Conservation (phyloP, 2,113 vertebrate species). For the Aptenodytes forsteri region DNA sequence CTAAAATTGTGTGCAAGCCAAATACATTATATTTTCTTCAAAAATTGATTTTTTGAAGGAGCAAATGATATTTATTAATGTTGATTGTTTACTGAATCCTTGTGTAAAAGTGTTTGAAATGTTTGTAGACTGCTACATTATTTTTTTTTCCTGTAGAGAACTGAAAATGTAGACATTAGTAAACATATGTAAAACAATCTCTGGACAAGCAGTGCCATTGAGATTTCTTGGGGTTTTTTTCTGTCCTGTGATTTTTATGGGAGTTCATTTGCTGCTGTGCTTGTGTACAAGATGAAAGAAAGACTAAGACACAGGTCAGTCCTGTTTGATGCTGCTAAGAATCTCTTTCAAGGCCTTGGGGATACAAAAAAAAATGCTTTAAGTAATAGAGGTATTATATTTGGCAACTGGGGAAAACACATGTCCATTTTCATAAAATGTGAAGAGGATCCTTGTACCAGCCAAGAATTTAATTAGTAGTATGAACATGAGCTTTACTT, state of each 20-base stretch:
- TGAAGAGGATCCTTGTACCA: conserved; percentile 50
- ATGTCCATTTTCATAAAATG: conserved; percentile 47
- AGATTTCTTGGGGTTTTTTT: neutral
- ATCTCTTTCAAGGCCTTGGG: conserved; percentile 56
- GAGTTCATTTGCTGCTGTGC: conserved; percentile 55
- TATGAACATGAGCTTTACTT: conserved; percentile 59
- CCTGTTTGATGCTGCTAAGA: conserved; percentile 73
- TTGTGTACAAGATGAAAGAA: conserved; percentile 44
- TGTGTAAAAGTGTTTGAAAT: conserved; percentile 70
- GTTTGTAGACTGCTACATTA: conserved; percentile 58
- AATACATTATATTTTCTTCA: conserved; percentile 61
- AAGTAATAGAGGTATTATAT: conserved; percentile 29
- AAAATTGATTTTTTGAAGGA: conserved; percentile 64
- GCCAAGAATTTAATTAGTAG: conserved; percentile 22
- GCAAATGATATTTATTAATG: conserved; percentile 75
- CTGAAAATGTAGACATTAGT: conserved; percentile 22
- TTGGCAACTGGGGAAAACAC: conserved; percentile 32
- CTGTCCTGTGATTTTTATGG: conserved; percentile 41
- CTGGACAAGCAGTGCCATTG: conserved; percentile 6
- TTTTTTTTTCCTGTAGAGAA: conserved; percentile 63
- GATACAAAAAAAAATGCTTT: conserved; percentile 66
- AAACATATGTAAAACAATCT: conserved; percentile 43
- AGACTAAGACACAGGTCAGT: conserved; percentile 46
- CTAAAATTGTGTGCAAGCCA: conserved; percentile 68
- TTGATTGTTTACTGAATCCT: conserved; percentile 68